Evolutionary conservation across 1,140 invertebrate genomes (phyloP), one percentile per base, ranked within the genome.

Genomic region (Branchinecta lynchi): DNA sequence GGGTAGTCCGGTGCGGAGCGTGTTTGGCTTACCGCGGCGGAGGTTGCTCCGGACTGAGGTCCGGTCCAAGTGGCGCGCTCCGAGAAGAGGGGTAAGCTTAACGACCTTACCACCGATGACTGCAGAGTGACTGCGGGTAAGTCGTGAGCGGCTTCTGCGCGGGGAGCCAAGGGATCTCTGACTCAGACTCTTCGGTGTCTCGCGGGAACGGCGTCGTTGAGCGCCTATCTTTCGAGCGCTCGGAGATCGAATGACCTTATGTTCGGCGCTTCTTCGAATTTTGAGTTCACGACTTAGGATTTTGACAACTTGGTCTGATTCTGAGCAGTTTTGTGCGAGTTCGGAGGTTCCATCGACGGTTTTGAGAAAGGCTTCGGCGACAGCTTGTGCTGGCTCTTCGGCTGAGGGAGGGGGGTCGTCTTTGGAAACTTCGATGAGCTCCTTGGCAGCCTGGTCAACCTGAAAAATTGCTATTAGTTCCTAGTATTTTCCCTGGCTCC

Each of bases 211-310:
- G 51, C 87, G 80, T 75, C 87, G 78, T 66, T 89, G 83, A 32
- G 79, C 85, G 32, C 87, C 87, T 71, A 90, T 90, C 81, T 88
- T 89, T 45, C 88, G 80, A 32, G 87, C 87, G 76, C 87, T 89
- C 1, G 88, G 88, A 3, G 88, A 89, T 73, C 88, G 79, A 72
- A 89, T 88, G 17, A 89, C 83, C 76, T 86, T 85, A 44, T 84
- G 81, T 75, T 88, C 86, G 51, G 80, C 77, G 51, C 84, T 86
- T 67, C 80, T 79, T 67, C 87, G 79, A 69, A 89, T 89, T 75
- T 87, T 87, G 65, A 89, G 77, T 76, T 89, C 87, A 73, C 84
- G 84, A 72, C 85, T 86, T 44, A 89, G 77, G 70, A 83, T 80
- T 71, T 83, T 83, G 6, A 86, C 87, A 67, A 89, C 77, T 72